These are phyloP conservation scores for Rhabdornis inornatus DNA, from an alignment of 2,113 vertebrate genomes.

Conservation along the genomic window DNA sequence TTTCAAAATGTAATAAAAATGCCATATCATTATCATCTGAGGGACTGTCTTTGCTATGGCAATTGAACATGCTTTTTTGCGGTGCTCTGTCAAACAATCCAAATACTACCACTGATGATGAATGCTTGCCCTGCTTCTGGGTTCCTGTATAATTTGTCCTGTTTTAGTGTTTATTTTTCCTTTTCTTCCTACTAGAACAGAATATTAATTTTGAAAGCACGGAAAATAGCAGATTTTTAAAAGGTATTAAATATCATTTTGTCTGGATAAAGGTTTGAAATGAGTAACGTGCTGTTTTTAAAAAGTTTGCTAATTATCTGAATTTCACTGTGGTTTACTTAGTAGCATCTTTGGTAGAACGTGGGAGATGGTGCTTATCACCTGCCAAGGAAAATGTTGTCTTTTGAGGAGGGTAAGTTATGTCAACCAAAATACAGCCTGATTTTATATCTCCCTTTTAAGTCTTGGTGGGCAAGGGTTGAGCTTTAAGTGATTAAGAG, in stretches of 20 bases:
- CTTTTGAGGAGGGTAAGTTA: neutral
- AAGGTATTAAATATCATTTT: neutral
- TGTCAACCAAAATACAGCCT: neutral
- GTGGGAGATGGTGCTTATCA: conserved; percentile 33
- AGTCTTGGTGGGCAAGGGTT: neutral
- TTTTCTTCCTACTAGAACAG: neutral
- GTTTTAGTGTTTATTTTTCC: neutral
- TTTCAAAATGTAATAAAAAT: neutral
- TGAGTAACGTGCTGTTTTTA: neutral
- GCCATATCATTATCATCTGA: neutral
- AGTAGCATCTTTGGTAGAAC: neutral
- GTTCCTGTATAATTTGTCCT: neutral
- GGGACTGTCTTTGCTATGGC: neutral
- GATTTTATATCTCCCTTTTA: neutral
- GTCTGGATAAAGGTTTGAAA: neutral
- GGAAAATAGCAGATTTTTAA: neutral
- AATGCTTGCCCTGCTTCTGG: neutral
- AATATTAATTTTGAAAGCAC: neutral
- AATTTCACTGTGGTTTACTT: conserved; percentile 52
- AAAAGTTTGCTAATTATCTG: conserved; percentile 44
- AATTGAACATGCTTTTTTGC: neutral
- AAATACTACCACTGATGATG: neutral
- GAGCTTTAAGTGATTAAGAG: neutral
- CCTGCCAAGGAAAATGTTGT: neutral
- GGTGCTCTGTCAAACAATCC: neutral